phyloP scores from a whole-genome alignment of 2,888 invertebrate genomes.

The Germaria angustata region DNA sequence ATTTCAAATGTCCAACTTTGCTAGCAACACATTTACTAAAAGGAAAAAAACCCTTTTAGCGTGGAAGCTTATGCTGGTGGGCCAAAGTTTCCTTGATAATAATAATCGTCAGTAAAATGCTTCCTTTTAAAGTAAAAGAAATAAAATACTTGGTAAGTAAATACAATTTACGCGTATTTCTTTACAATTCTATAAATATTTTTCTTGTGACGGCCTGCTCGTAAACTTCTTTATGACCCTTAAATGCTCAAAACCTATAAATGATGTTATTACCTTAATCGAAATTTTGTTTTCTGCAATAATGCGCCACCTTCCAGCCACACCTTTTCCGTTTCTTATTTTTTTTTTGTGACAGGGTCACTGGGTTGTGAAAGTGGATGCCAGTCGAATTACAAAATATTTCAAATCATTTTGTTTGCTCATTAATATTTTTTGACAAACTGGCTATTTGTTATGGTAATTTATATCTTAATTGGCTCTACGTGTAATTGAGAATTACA shows the following conservation, averaged over 20 bases:
- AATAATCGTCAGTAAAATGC: slow-evolving; percentile 43
- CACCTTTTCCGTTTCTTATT: background rate
- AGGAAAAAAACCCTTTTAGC: slow-evolving; percentile 32
- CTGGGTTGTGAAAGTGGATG: slow-evolving; percentile 11
- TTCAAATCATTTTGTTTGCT: slow-evolving; percentile 32
- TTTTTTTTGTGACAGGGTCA: background rate
- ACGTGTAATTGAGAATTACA: slow-evolving; percentile 62
- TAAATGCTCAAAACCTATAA: slow-evolving; percentile 62
- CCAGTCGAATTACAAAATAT: background rate
- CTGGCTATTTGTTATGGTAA: slow-evolving; percentile 60
- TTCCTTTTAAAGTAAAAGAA: slow-evolving; percentile 15
- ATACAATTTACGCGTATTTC: slow-evolving; percentile 6
- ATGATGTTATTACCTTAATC: slow-evolving; percentile 63
- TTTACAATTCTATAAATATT: slow-evolving; percentile 41
- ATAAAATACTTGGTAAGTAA: background rate
- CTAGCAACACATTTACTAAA: background rate
- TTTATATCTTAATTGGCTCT: slow-evolving; percentile 64
- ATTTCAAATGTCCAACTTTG: slow-evolving; percentile 15
- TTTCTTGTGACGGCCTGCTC: slow-evolving; percentile 20
- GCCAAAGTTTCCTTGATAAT: slow-evolving; percentile 47
- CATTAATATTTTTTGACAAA: slow-evolving; percentile 63
- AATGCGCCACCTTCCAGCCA: background rate
- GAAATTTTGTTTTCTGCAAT: slow-evolving; percentile 45
- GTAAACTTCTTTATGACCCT: slow-evolving; percentile 62
- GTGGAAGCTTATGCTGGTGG: background rate